phyloP scores from a whole-genome alignment of 2,113 vertebrate genomes.

The Poecile atricapillus region DNA sequence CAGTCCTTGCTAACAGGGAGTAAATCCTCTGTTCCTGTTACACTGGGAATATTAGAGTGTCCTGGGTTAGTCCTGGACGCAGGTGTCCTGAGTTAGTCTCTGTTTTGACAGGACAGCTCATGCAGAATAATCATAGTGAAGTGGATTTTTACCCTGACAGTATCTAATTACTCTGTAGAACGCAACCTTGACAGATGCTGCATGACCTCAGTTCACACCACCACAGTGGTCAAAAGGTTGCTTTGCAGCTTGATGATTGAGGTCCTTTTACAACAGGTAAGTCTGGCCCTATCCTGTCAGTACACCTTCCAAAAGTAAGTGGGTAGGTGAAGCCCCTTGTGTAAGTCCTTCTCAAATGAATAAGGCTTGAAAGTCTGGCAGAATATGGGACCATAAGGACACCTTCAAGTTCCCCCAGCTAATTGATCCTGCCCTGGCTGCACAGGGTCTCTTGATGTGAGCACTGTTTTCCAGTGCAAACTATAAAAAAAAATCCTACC shows the following conservation, averaged over 20 bases:
- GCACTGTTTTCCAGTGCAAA: background rate
- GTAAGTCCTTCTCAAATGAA: background rate
- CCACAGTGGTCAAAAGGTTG: background rate
- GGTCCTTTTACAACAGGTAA: background rate
- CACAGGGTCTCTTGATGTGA: background rate
- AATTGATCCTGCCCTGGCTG: background rate
- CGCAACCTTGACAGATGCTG: background rate
- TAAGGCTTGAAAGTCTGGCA: background rate
- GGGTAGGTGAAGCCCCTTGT: background rate
- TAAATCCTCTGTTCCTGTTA: background rate
- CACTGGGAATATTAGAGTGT: background rate
- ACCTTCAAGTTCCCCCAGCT: background rate
- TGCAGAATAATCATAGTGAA: background rate
- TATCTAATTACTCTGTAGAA: background rate
- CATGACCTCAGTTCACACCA: background rate
- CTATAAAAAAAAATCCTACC: background rate
- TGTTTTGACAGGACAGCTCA: background rate
- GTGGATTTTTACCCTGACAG: background rate
- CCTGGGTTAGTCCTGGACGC: background rate
- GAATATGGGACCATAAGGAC: too few relatives aligned
- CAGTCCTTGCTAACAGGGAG: fast-evolving
- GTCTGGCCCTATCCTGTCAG: background rate
- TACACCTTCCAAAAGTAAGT: background rate
- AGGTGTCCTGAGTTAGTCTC: background rate
- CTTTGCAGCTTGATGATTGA: background rate